Evolutionary conservation across 2,888 invertebrate species (phyloP).

Genomic region (Margaritifera margaritifera): DNA sequence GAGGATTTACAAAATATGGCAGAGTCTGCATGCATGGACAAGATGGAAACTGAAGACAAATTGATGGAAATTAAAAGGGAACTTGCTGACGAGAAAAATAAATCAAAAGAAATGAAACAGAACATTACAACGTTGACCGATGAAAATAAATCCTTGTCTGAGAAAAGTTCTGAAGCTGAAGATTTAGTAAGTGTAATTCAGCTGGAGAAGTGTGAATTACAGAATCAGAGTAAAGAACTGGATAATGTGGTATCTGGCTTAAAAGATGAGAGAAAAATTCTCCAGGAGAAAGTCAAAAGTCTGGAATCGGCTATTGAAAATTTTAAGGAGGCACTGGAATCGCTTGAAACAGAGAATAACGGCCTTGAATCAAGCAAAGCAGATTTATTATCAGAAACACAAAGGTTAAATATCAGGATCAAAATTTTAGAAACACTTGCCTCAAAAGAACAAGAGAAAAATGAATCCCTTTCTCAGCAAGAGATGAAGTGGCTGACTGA

Average conservation of each 20-base stretch:
- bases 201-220: slow-evolving; percentile 14
- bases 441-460: slow-evolving; percentile 19
- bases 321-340: slow-evolving; percentile 56
- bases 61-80: slow-evolving; percentile 7
- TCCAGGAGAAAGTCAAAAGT: slow-evolving; percentile 26
- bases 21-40: slow-evolving; percentile 30
- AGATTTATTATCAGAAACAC: slow-evolving; percentile 9
- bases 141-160: neutral
- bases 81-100: slow-evolving; percentile 1
- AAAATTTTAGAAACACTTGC: slow-evolving; percentile 15
- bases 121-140: neutral
- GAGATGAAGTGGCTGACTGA: slow-evolving; percentile 10
- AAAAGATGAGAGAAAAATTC: slow-evolving; percentile 9
- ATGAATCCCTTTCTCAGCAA: slow-evolving; percentile 9
- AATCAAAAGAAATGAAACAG: slow-evolving; percentile 3
- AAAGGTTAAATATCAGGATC: slow-evolving; percentile 5
- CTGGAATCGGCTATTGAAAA: slow-evolving; percentile 39
- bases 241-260: slow-evolving; percentile 1
- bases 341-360: slow-evolving; percentile 52
- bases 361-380: slow-evolving; percentile 42
- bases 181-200: slow-evolving; percentile 13
- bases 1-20: slow-evolving; percentile 37
- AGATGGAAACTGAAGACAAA: slow-evolving; percentile 25
- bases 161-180: slow-evolving; percentile 14
- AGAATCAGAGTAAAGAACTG: slow-evolving; percentile 13